These are phyloP conservation scores for Leucoma salicis DNA, from an alignment of 2,888 invertebrate species.

Conservation along the genomic window DNA sequence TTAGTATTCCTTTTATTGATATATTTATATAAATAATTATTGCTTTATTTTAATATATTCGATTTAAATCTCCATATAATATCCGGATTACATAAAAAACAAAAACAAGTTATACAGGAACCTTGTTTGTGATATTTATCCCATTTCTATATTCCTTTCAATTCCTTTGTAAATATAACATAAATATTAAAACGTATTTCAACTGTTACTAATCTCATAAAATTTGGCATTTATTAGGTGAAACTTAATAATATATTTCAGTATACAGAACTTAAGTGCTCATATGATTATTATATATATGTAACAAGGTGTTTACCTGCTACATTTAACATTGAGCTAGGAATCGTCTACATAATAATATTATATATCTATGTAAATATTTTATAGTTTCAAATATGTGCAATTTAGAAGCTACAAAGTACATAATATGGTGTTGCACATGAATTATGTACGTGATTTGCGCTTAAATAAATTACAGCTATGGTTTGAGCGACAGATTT, in stretches of 20 bases:
- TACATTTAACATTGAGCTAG: constrained; percentile 20
- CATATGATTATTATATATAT: constrained; percentile 29
- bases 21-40: constrained; percentile 14
- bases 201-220: constrained; percentile 18
- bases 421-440: neutral
- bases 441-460: neutral
- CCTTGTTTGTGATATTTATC: too few relatives aligned
- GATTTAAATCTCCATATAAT: too few relatives aligned
- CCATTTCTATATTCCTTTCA: constrained; percentile 16
- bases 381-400: constrained; percentile 11
- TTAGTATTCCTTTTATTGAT: constrained; percentile 26
- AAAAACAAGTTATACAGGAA: too few relatives aligned
- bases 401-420: constrained; percentile 18
- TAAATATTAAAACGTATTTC: constrained; percentile 14
- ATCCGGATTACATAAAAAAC: too few relatives aligned
- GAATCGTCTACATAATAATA: constrained; percentile 16
- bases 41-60: constrained; percentile 8
- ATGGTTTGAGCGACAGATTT: constrained; percentile 52
- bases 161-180: constrained; percentile 27
- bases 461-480: constrained; percentile 36
- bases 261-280: constrained; percentile 21
- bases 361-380: neutral
- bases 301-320: constrained; percentile 20
- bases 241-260: constrained; percentile 20
- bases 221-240: constrained; percentile 8